These are phyloP conservation scores for Onychomys arenicola DNA, from an alignment of 2,797 vertebrate species.

Conservation along the genomic window DNA sequence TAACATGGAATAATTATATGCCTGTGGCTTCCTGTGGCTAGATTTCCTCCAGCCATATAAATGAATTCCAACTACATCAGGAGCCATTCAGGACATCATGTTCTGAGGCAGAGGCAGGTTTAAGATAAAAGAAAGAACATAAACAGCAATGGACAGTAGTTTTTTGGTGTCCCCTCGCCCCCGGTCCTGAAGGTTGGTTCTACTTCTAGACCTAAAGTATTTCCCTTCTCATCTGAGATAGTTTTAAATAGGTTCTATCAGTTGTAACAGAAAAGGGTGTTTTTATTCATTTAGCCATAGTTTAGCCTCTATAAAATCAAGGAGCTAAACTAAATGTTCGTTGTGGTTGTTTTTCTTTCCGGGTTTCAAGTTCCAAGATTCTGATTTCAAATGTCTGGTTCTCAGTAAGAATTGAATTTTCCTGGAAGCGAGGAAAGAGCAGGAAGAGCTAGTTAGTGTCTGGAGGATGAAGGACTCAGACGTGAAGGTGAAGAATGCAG, in stretches of 20 bases:
- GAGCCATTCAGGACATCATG: not conserved
- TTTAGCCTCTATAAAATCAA: constrained; percentile 60
- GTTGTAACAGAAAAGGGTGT: not conserved
- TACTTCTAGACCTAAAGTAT: not conserved
- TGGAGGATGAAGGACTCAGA: not conserved
- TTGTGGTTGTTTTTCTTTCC: not conserved
- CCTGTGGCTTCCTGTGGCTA: not conserved
- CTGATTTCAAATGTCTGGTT: not conserved
- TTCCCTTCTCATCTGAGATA: not conserved
- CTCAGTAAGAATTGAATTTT: constrained; percentile 30
- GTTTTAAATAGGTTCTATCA: constrained; percentile 23
- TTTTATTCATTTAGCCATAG: constrained; percentile 35
- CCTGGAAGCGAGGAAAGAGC: not conserved
- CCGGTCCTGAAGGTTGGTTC: not conserved
- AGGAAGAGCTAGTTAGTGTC: rapidly evolving
- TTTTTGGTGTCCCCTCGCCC: too few relatives aligned
- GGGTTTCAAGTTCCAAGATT: constrained; percentile 39
- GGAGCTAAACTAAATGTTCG: constrained; percentile 13
- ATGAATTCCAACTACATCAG: constrained; percentile 13
- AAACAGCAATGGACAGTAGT: not conserved
- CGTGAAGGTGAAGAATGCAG: not conserved
- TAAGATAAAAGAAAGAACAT: constrained; percentile 25
- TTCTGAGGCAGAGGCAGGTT: constrained; percentile 28
- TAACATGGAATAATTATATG: not conserved
- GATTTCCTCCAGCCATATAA: constrained; percentile 12